Base-by-base conservation (phyloP, 1,140 invertebrate genomes). In the Tetraneura akinire region DNA sequence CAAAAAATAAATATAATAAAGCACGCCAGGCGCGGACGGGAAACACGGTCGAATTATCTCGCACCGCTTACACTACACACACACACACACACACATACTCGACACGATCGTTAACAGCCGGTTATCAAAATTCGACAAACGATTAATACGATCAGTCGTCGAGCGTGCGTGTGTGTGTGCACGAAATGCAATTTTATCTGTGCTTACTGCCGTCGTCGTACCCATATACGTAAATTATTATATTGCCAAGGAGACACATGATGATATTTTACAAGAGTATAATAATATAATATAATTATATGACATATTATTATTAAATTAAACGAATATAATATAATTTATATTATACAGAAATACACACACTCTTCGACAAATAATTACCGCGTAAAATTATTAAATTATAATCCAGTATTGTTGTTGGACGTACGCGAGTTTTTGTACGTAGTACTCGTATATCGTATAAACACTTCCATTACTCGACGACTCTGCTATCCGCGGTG, bases 301-400 rank as follows among this genome's bases (percentile, higher is more conserved):
- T 64, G 29, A n/a, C 26, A 32, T 64, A 23, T 32, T 66, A 66
- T 66, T 42, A 18, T 32, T 18, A 16, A 64, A 64, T n/a, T n/a
- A 4, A 62, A 37, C 32, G 32, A 37, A 4, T 37, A 64, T 42
- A 37, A 14, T 29, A 60, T 29, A 26, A 60, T 1, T 3, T 37
- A 64, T n/a, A 32, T n/a, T 29, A 18, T 2, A n/a, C 51, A 53
- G 14, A 18, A 26, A 11, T 14, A 62, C 57, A 29, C 26, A 32
- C 57, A 32, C 57, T 23, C 21, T 23, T 5, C 21, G 68, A 14
- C 18, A 23, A 45, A 51, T 71, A 71, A 70, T 71, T 71, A 51
- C 23, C 68, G 68, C 68, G 68, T 71, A 71, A 71, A 70, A 71
- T 71, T 71, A 51, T 21, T n/a, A n/a, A n/a, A 71, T 51, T 37